Percentiles rank a stretch among this genome's conserved stretches.
phyloP scores from a whole-genome alignment of 2,797 vertebrate genomes.

The Dryobates pubescens region DNA sequence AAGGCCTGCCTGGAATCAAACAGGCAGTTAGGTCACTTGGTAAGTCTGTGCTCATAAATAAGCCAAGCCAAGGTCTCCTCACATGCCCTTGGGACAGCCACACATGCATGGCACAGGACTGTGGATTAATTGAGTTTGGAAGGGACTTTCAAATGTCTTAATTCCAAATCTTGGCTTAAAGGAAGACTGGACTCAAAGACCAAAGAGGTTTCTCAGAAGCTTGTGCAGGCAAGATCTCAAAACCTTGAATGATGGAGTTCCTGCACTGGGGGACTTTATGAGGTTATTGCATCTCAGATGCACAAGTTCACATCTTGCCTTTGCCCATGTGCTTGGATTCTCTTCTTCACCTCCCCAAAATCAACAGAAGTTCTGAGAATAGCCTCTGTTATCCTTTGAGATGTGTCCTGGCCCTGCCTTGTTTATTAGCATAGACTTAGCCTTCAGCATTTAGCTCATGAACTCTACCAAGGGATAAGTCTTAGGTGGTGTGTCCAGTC shows the following conservation, averaged over 20 bases:
- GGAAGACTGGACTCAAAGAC: not conserved
- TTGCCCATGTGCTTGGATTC: not conserved
- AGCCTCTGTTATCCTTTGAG: not conserved
- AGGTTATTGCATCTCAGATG: not conserved
- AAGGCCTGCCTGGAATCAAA: not conserved
- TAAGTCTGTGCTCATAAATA: not conserved
- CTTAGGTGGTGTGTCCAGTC: not conserved
- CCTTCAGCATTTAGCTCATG: not conserved
- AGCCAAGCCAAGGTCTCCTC: not conserved
- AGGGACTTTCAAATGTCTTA: not conserved
- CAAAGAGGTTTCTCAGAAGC: not conserved
- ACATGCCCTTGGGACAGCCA: not conserved
- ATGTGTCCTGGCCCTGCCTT: not conserved
- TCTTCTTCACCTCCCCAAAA: accelerated
- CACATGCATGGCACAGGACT: not conserved
- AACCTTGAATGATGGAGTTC: not conserved
- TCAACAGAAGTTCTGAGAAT: not conserved
- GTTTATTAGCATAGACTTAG: not conserved
- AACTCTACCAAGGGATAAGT: not conserved
- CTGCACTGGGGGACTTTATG: not conserved
- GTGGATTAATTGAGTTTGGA: not conserved
- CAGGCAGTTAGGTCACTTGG: not conserved
- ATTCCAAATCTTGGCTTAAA: not conserved
- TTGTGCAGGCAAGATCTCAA: not conserved
- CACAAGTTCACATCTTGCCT: not conserved